Evolutionary conservation across 1,140 invertebrate species (phyloP).

Genomic region (Fopius arisanus): DNA sequence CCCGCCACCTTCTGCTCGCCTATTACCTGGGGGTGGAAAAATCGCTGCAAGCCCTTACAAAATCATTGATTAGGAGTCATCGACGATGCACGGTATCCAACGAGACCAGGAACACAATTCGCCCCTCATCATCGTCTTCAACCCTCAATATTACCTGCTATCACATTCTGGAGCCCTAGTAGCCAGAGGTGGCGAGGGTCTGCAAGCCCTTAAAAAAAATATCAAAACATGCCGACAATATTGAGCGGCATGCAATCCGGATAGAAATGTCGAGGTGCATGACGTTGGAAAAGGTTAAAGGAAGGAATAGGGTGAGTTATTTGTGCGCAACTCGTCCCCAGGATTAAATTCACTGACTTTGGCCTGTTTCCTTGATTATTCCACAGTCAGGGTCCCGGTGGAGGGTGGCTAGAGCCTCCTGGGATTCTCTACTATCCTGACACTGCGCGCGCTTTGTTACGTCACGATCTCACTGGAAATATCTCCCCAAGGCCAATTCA

Average conservation of each 20-base stretch:
- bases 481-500: background rate
- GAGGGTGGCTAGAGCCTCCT: conserved; percentile 29
- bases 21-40: conserved; percentile 27
- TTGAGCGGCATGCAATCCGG: conserved; percentile 48
- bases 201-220: conserved; percentile 50
- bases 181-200: conserved; percentile 49
- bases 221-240: conserved; percentile 36
- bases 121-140: background rate
- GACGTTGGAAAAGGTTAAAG: conserved; percentile 60
- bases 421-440: conserved; percentile 45
- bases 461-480: conserved; percentile 42
- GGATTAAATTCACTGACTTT: background rate
- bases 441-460: conserved; percentile 61
- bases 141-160: background rate
- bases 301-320: conserved; percentile 47
- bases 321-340: conserved; percentile 14
- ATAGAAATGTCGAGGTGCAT: conserved; percentile 52
- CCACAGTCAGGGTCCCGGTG: background rate
- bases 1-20: background rate
- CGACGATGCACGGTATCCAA: background rate
- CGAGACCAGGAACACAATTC: conserved; percentile 2
- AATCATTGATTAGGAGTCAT: conserved; percentile 34
- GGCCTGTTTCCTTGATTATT: background rate
- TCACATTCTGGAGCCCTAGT: conserved; percentile 46
- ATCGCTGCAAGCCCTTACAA: conserved; percentile 49